Evolutionary conservation across 2,797 vertebrate species (phyloP).

Genomic region (Sandelia bainsii): DNA sequence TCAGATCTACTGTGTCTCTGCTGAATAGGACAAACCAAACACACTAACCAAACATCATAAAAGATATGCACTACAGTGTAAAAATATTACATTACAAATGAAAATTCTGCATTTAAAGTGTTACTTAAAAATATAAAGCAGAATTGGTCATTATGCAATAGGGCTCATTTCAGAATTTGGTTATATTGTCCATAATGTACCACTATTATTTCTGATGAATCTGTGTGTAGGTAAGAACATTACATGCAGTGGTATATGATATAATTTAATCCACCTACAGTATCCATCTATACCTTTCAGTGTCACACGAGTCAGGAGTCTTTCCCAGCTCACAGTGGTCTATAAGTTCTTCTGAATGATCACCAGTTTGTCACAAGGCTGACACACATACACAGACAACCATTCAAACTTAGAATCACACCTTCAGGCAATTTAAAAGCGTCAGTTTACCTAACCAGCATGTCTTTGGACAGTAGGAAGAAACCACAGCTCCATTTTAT

Average conservation of each 20-base stretch:
- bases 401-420: slow-evolving; percentile 1
- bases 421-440: background rate
- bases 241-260: background rate
- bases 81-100: background rate
- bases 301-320: background rate
- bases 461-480: background rate
- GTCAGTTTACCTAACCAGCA: background rate
- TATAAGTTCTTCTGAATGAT: background rate
- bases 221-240: background rate
- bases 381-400: background rate
- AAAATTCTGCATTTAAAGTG: background rate
- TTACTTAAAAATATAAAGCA: too few species aligned
- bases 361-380: slow-evolving; percentile 5
- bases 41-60: slow-evolving; percentile 5
- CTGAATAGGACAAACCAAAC: slow-evolving; percentile 7
- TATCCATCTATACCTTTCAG: too few species aligned
- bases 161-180: background rate
- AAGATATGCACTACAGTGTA: background rate
- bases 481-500: background rate
- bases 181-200: background rate
- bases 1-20: slow-evolving; percentile 25
- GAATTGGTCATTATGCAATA: background rate
- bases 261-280: background rate
- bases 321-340: background rate
- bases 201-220: background rate